phyloP scores from a whole-genome alignment of 2,113 vertebrate genomes.

The Tiliqua scincoides region DNA sequence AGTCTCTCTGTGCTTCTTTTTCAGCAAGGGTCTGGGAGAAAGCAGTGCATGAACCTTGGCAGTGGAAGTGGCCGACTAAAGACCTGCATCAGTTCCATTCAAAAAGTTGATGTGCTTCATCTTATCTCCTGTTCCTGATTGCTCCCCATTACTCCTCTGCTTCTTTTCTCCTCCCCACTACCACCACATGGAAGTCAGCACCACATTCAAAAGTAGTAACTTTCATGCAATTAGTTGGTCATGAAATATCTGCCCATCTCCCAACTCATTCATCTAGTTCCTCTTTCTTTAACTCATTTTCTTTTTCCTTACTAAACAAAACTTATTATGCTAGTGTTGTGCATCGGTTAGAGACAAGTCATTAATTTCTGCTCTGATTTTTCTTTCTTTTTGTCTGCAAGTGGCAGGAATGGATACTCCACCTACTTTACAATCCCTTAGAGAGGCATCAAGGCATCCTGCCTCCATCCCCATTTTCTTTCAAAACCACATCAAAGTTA shows the following conservation, averaged over 20 bases:
- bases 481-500: not conserved
- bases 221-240: not conserved
- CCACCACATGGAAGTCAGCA: not conserved
- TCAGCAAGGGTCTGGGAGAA: slow-evolving; percentile 53
- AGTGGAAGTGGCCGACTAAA: slow-evolving; percentile 71
- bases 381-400: not conserved
- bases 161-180: not conserved
- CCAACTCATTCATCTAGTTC: too few relatives aligned
- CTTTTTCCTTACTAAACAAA: not conserved
- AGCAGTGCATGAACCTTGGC: slow-evolving; percentile 78
- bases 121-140: not conserved
- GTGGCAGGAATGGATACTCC: not conserved
- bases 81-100: not conserved
- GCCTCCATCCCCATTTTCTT: not conserved
- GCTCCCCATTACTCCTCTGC: too few relatives aligned
- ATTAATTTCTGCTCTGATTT: not conserved
- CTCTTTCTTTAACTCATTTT: not conserved
- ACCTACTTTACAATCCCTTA: not conserved
- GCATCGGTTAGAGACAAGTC: not conserved
- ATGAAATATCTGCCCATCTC: not conserved
- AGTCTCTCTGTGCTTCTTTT: slow-evolving; percentile 4
- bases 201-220: not conserved
- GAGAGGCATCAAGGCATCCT: not conserved
- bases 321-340: not conserved
- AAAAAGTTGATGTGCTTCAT: not conserved